Evolutionary conservation across 2,888 invertebrate genomes (phyloP), one percentile per base, ranked within the genome.

Genomic region (Agapostemon virescens): DNA sequence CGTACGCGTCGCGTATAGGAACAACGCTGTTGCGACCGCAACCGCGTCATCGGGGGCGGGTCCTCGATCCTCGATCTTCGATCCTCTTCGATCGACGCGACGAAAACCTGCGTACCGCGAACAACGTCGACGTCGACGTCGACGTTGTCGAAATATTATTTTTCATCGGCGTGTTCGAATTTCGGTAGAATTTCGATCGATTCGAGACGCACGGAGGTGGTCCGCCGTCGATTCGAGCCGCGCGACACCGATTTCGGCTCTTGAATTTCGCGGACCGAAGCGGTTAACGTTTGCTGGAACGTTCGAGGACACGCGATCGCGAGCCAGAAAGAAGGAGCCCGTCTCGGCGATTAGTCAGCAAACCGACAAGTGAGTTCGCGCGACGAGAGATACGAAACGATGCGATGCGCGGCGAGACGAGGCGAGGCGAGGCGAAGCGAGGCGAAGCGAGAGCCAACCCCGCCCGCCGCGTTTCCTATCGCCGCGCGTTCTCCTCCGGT

Each of bases 261-360:
- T 67, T 67, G n/a, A 74, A 79, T 78, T 78, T 82, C 77, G 77
- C 64, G 69, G 55, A 40, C 70, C 52, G 49, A 30, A 23, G 64
- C 45, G n/a, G 17, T 61, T 26, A 66, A 68, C 20, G 52, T 42
- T 63, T 26, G 55, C 38, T n/a, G 15, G 63, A 58, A 64, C 11
- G 61, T 49, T 64, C 49, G 61, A 49, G 58, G 77, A 55, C 69
- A 82, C 61, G 30, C 36, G 77, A 71, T 71, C 76, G 64, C 70
- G 78, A 71, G 68, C 70, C 63, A 38, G 68, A 69, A 63, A 79
- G 72, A 63, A 79, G 72, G 40, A 67, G 66, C 55, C 75, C n/a
- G 58, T 17, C 63, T 33, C 64, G 67, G 3, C 52, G 84, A 82
- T 84, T 84, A 82, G 84, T 84, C 84, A 84, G 84, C 84, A 79